Evolutionary conservation across 1,140 invertebrate genomes (phyloP).

Genomic region (Danaus plexippus): DNA sequence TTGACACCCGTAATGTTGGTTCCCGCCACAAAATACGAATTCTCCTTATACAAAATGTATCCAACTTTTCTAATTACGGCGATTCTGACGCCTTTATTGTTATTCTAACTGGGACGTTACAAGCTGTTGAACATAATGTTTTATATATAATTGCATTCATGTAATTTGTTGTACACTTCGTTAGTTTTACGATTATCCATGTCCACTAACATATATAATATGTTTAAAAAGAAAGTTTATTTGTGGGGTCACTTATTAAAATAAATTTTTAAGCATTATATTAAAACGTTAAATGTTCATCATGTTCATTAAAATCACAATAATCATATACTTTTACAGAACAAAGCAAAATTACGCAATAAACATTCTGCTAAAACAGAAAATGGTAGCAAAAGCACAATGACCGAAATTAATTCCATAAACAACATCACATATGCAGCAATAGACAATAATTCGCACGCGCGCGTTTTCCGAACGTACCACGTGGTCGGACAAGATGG

Average conservation of each 20-base stretch:
- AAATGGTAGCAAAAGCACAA: conserved; percentile 49
- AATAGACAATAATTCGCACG: conserved; percentile 66
- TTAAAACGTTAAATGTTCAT: not conserved
- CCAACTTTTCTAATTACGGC: conserved; percentile 61
- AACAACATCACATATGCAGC: conserved; percentile 67
- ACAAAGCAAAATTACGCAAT: conserved; percentile 41
- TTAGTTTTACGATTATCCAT: conserved; percentile 5
- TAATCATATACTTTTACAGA: conserved; percentile 17
- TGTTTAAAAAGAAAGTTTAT: conserved; percentile 4
- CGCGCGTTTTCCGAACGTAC: conserved; percentile 50
- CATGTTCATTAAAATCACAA: conserved; percentile 9
- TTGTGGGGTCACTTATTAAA: not conserved
- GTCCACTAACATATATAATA: not conserved
- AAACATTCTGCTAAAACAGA: conserved; percentile 42
- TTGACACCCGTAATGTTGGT: conserved; percentile 10
- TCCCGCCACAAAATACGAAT: conserved; percentile 59
- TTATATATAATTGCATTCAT: conserved; percentile 13
- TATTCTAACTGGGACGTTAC: conserved; percentile 34
- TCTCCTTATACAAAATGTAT: conserved; percentile 54
- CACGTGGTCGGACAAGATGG: conserved; percentile 56
- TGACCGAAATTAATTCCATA: conserved; percentile 68
- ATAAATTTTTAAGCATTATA: not conserved
- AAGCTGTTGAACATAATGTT: conserved; percentile 14
- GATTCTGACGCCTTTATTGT: conserved; percentile 53
- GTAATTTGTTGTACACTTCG: conserved; percentile 5